These are phyloP conservation scores for Stegodyphus dumicola DNA, from an alignment of 1,140 invertebrate species.

Conservation along the genomic window DNA sequence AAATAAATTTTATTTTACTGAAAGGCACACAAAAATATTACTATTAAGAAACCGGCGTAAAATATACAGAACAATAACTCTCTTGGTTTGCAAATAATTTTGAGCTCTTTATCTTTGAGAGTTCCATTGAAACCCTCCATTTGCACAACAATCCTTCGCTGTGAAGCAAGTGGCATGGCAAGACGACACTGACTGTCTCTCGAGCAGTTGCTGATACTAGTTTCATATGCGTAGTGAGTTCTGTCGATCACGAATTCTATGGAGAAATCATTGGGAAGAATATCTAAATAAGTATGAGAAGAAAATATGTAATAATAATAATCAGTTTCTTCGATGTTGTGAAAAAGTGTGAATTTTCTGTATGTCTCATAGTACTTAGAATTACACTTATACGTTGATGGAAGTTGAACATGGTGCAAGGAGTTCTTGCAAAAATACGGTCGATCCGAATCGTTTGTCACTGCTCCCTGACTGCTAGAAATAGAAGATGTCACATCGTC, in stretches of 20 bases:
- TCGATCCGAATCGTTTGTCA: constrained; percentile 38
- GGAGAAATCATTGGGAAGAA: constrained; percentile 50
- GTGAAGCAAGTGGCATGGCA: background rate
- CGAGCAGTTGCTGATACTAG: constrained; percentile 28
- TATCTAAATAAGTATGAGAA: constrained; percentile 37
- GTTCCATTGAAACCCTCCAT: constrained; percentile 31
- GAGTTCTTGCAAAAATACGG: constrained; percentile 11
- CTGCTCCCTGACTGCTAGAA: constrained; percentile 56
- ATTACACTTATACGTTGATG: constrained; percentile 28
- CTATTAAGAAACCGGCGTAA: constrained; percentile 21
- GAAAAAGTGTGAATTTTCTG: background rate
- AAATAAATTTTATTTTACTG: constrained; percentile 8
- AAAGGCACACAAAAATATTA: constrained; percentile 50
- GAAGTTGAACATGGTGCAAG: constrained; percentile 2
- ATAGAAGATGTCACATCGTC: constrained; percentile 58
- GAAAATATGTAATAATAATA: constrained; percentile 52
- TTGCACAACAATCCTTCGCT: constrained; percentile 19
- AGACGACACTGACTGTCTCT: constrained; percentile 7
- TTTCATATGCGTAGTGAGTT: constrained; percentile 21
- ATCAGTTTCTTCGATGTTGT: constrained; percentile 16
- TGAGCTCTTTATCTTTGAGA: background rate
- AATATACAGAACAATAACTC: constrained; percentile 46
- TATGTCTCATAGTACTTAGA: background rate
- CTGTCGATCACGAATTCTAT: constrained; percentile 25
- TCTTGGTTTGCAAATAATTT: constrained; percentile 28